Percentiles rank a stretch among this genome's conserved stretches.
These are phyloP conservation scores for Trichomycterus rosablanca DNA, from an alignment of 2,113 vertebrate genomes.

Conservation along the genomic window DNA sequence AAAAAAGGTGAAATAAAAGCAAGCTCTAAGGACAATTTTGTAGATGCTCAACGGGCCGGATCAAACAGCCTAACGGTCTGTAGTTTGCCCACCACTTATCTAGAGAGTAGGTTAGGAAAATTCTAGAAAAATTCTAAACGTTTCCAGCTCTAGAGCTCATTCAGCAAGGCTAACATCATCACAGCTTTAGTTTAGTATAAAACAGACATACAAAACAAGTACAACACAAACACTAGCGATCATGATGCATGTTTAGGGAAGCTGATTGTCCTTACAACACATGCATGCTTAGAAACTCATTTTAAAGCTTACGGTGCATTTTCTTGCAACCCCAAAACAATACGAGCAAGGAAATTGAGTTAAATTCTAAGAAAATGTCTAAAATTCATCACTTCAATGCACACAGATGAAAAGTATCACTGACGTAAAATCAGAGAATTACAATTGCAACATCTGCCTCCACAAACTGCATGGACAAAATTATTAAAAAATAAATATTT, in stretches of 20 bases:
- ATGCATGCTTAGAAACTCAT: slow-evolving; percentile 40
- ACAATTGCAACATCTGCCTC: too few relatives aligned
- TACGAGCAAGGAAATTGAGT: not conserved
- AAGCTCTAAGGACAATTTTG: too few relatives aligned
- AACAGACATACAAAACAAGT: slow-evolving; percentile 6
- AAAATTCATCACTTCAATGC: slow-evolving; percentile 2
- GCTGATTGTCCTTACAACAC: slow-evolving; percentile 40
- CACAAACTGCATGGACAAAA: too few relatives aligned
- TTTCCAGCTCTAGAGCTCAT: not conserved
- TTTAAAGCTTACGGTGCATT: slow-evolving; percentile 21
- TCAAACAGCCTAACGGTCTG: too few relatives aligned
- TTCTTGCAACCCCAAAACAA: slow-evolving; percentile 1
- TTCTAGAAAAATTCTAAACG: too few relatives aligned
- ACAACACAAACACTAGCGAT: slow-evolving; percentile 1
- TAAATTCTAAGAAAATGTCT: slow-evolving; percentile 3
- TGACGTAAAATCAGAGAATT: too few relatives aligned
- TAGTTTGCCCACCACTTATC: too few relatives aligned
- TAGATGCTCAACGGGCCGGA: too few relatives aligned
- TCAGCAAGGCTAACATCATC: not conserved
- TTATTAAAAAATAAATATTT: slow-evolving; percentile 1
- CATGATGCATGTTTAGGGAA: slow-evolving; percentile 1
- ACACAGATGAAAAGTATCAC: too few relatives aligned
- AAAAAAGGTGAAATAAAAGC: too few relatives aligned
- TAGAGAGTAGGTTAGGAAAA: too few relatives aligned
- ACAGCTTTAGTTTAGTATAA: not conserved